Conservation (phyloP, 2,888 invertebrate genomes). For the Drosophila ezoana region DNA sequence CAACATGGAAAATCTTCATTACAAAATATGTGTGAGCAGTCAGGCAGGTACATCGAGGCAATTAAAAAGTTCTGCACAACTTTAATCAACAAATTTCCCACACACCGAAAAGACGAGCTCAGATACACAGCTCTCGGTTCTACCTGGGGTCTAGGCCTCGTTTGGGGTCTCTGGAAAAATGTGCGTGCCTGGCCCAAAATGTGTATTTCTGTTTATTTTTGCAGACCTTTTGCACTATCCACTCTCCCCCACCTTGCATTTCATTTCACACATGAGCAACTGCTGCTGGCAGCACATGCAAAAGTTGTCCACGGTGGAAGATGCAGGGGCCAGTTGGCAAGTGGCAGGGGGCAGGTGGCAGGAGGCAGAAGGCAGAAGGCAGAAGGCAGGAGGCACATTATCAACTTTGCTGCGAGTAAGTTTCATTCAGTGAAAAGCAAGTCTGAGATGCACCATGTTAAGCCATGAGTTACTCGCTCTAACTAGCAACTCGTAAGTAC, state of each 20-base stretch:
- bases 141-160: constrained; percentile 5
- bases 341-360: not conserved
- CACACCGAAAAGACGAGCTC: constrained; percentile 22
- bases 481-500: constrained; percentile 28
- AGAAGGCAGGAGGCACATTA: constrained; percentile 18
- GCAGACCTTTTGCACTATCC: constrained; percentile 19
- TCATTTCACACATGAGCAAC: constrained; percentile 73
- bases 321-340: not conserved
- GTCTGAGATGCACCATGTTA: constrained; percentile 8
- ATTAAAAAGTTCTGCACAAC: constrained; percentile 73
- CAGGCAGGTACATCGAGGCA: constrained; percentile 49
- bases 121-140: constrained; percentile 5
- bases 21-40: constrained; percentile 3
- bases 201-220: constrained; percentile 13
- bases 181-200: constrained; percentile 66
- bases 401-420: constrained; percentile 44
- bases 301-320: constrained; percentile 33
- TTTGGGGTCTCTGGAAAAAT: constrained; percentile 29
- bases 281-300: constrained; percentile 31
- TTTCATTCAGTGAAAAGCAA: constrained; percentile 32
- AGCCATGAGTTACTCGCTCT: constrained; percentile 25
- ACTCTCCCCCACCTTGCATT: constrained; percentile 34
- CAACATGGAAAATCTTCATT: constrained; percentile 23
- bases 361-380: not conserved
- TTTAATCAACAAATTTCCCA: constrained; percentile 78